Percentiles rank a stretch among this genome's conserved stretches.
Evolutionary conservation across 2,888 invertebrate species (phyloP).

Genomic region (Lathronympha strigana): DNA sequence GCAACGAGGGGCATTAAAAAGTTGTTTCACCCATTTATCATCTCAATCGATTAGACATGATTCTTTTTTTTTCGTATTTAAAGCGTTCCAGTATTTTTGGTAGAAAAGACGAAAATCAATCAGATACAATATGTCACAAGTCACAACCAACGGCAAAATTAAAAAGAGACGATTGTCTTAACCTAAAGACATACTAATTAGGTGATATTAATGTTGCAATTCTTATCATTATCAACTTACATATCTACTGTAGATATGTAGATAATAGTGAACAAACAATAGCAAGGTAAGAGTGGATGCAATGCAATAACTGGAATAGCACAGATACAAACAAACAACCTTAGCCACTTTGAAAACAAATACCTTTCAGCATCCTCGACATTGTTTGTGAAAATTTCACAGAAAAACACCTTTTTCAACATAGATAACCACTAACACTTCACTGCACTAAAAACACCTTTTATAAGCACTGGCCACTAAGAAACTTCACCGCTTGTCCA

Average conservation of each 20-base stretch:
- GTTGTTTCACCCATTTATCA: no score
- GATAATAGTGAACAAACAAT: background rate
- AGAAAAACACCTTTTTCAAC: constrained; percentile 63
- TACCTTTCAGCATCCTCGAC: constrained; percentile 55
- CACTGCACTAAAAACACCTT: constrained; percentile 28
- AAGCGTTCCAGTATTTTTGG: no score
- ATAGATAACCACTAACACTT: constrained; percentile 44
- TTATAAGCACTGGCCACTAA: constrained; percentile 30
- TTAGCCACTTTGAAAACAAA: constrained; percentile 31
- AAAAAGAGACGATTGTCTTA: no score
- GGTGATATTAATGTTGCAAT: background rate
- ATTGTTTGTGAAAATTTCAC: constrained; percentile 56
- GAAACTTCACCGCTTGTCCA: background rate
- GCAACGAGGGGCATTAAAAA: no score
- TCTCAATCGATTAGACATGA: no score
- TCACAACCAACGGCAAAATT: no score
- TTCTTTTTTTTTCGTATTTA: no score
- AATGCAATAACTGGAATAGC: background rate
- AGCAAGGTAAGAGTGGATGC: no score
- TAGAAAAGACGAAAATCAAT: no score
- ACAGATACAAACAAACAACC: background rate
- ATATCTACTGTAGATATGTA: background rate
- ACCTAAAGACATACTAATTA: background rate
- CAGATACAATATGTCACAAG: no score
- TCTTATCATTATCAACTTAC: background rate